Conservation (phyloP, 2,888 invertebrate genomes). For the Andrena marginata region DNA sequence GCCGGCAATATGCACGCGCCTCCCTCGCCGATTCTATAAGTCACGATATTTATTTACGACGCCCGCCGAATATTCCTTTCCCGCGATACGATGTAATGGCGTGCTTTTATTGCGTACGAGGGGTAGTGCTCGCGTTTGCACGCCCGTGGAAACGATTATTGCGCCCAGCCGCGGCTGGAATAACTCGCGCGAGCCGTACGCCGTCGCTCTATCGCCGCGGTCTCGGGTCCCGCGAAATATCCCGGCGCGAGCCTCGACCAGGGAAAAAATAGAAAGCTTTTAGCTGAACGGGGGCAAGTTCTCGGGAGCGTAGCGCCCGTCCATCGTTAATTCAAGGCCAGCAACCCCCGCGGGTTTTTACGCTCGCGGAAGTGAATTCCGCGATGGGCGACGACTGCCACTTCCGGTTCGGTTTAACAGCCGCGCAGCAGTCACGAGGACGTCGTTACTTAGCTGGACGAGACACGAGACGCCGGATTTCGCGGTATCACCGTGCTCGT, state of each 20-base stretch:
- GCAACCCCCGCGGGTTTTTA: slow-evolving; percentile 4
- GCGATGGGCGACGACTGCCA: slow-evolving; percentile 28
- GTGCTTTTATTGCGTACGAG: background rate
- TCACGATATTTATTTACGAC: slow-evolving; percentile 47
- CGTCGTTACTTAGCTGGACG: slow-evolving; percentile 43
- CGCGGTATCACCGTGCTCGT: slow-evolving; percentile 63
- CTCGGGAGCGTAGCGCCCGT: slow-evolving; percentile 1
- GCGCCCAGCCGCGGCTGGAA: background rate
- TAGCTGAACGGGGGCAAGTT: background rate
- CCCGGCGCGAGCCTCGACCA: background rate
- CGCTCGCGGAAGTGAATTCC: slow-evolving; percentile 33
- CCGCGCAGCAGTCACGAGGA: slow-evolving; percentile 42
- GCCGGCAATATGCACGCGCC: slow-evolving; percentile 15
- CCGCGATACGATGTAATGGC: background rate
- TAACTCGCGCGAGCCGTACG: slow-evolving; percentile 1
- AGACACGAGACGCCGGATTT: slow-evolving; percentile 65
- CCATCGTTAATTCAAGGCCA: slow-evolving; percentile 47
- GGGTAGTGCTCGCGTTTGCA: background rate
- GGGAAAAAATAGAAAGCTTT: slow-evolving; percentile 41
- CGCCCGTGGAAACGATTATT: slow-evolving; percentile 10
- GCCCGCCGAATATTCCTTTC: slow-evolving; percentile 1
- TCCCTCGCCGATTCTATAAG: background rate
- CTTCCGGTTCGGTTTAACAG: slow-evolving; percentile 33
- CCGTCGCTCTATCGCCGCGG: background rate
- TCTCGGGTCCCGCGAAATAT: background rate